Base-by-base conservation (phyloP, 2,888 invertebrate genomes). In the Dicyrtoma fusca region DNA sequence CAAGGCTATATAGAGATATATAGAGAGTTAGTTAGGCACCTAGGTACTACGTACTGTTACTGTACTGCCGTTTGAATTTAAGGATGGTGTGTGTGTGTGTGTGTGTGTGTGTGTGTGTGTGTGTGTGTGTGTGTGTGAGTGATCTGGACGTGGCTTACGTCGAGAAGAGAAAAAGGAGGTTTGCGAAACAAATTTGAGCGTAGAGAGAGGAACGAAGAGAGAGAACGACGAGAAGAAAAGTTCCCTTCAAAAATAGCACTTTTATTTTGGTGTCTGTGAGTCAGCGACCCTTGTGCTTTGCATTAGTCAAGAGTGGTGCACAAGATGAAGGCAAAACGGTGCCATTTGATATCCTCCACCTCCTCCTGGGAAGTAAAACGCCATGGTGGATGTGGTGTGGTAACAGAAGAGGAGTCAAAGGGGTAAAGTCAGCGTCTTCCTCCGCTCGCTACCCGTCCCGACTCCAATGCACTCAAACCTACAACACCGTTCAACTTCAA, bases 171-270 rank as follows among this genome's bases (percentile, higher is more conserved):
- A 21, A 66, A 66, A 66, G 21, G 19, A 42, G 66, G 42, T 26
- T 66, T 66, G 66, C 66, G 53, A 66, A 66, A 65, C 65, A 49
- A 65, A 66, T 53, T 55, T 23, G 44, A 66, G 53, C 53, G 21
- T 14, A 53, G 19, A 53, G 53, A 53, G 21, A 53, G 53, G 19
- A 19, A 53, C 19, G 19, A 19, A 53, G 53, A 53, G 53, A 19
- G 19, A 2, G 2, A 8, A 8, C n/a, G 65, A 65, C 17, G 65
- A 51, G 23, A 25, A n/a, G 23, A 23, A 23, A 44, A 66, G 74
- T 72, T 72, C 70, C 78, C 78, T 78, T 80, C 80, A 80, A 79
- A 80, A 80, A 80, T 80, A 80, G 80, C 80, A 79, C 76, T 76
- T 77, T 78, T 78, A 76, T 78, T 78, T 78, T 78, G 74, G 78